phyloP scores from a whole-genome alignment of 2,113 vertebrate species.

The Nibea albiflora region DNA sequence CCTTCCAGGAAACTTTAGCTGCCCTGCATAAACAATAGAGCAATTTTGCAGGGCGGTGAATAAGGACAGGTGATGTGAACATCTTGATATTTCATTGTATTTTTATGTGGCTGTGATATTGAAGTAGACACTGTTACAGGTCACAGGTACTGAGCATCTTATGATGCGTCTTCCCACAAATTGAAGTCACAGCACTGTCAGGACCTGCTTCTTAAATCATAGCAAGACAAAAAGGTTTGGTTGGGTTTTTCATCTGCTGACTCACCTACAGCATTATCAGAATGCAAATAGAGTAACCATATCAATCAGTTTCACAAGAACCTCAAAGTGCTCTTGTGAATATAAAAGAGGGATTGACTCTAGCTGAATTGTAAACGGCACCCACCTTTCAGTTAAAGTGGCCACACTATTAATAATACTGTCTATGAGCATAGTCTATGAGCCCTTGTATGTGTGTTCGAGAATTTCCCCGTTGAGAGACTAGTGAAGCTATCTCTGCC shows the following conservation, averaged over 20 bases:
- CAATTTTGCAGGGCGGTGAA: constrained; percentile 58
- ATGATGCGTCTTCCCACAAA: constrained; percentile 38
- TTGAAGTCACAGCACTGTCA: background rate
- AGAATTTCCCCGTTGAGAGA: too few relatives aligned
- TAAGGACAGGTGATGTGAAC: constrained; percentile 66
- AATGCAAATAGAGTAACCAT: background rate
- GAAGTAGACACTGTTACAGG: constrained; percentile 56
- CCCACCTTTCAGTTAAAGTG: too few relatives aligned
- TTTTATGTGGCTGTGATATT: constrained; percentile 36
- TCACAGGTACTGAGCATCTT: constrained; percentile 40
- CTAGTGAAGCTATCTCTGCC: too few relatives aligned
- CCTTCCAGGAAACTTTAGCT: constrained; percentile 69
- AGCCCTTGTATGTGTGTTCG: too few relatives aligned
- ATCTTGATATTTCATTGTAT: constrained; percentile 66
- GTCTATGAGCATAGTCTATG: too few relatives aligned
- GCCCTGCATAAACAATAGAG: constrained; percentile 56
- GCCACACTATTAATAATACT: too few relatives aligned
- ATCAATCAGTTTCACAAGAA: background rate
- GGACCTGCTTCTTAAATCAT: background rate
- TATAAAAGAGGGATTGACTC: background rate
- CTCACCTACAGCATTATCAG: background rate
- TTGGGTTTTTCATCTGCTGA: background rate
- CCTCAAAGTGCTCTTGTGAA: background rate
- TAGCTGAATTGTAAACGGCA: background rate
- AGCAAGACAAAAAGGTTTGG: background rate